Base-by-base conservation (phyloP, 35 echinoderm and acorn worm genomes). In the Stichopus chloronotus region DNA sequence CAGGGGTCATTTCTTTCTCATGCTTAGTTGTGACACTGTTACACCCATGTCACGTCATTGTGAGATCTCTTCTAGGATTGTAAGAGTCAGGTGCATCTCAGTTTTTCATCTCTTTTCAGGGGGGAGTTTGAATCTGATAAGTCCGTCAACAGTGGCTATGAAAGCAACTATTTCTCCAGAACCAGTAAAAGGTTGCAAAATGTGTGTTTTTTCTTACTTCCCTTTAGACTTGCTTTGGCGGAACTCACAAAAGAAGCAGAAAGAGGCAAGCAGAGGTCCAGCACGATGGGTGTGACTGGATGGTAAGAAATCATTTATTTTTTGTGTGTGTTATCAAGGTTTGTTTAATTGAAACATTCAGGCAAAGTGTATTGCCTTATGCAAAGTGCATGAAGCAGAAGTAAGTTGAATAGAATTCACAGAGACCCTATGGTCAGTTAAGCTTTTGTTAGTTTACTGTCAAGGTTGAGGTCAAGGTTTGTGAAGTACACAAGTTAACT, bases 191-290 rank as follows among this genome's bases (percentile, higher is more conserved):
- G 61, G 61, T 65, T 65, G 61, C 19, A 65, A 65, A 65, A 19
- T 14, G 61, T 65, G 19, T 14, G 13, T 14, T 65, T 11, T 65
- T 9, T 81, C 52, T 81, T 43, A 14, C 7, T 83, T 83, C 9
- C 52, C 55, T 83, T 55, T 56, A 83, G 80, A 43, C n/a, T 83
- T n/a, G 80, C 80, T 83, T 83, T 83, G 55, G 80, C 52, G 55
- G 80, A 83, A 55, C 80, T 83, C 80, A 83, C 80, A 54, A 56
- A 55, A 17, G 80, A 83, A 43, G 80, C 80, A 83, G 55, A 83
- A 55, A 56, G 80, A 83, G 80, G 80, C 25, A 83, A 55, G 16
- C 43, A 53, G 55, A 83, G 80, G 55, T 83, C 80, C 10, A 56
- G 55, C 17, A 83, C 80, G 5, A 83, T 83, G 80, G 80, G 80